Evolutionary conservation across 2,113 vertebrate genomes (phyloP).

Genomic region (human (Homo sapiens)): GRCh38 chr6:127729501-127730000

Average conservation of each 20-base stretch:
- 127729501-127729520: neutral
- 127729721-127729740: neutral
- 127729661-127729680: neutral
- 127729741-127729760: neutral
- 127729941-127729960: neutral
- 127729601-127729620: neutral
- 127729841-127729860: neutral
- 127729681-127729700: neutral
- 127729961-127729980: neutral
- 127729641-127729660: neutral
- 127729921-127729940: neutral
- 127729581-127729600: neutral
- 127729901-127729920: constrained; percentile 5
- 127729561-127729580: neutral
- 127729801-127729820: neutral
- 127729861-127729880: neutral
- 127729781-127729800: neutral
- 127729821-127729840: neutral
- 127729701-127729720: neutral
- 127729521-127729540: neutral
- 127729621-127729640: neutral
- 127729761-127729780: neutral
- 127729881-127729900: neutral
- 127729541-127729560: neutral
- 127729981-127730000: neutral